Percentiles rank a stretch among this genome's conserved stretches.
Conservation (phyloP, 2,888 invertebrate species). For the Hetaerina titia region DNA sequence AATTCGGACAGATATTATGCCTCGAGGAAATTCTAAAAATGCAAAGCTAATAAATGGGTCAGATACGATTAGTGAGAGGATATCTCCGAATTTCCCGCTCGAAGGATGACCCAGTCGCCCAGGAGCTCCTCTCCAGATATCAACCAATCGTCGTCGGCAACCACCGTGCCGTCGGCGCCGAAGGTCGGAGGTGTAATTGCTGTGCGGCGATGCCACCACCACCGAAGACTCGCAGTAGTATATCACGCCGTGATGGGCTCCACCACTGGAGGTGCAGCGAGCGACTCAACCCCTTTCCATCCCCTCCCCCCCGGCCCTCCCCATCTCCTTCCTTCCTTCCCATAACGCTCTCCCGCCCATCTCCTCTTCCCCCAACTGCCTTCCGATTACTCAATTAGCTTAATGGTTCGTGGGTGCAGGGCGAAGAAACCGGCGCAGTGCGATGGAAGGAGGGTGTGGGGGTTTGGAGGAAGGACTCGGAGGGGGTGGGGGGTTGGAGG, state of each 20-base stretch:
- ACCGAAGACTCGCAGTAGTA: neutral
- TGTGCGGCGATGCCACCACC: neutral
- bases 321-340: neutral
- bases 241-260: constrained; percentile 24
- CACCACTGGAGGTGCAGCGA: neutral
- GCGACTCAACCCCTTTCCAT: neutral
- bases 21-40: no score
- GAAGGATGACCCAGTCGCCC: neutral
- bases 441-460: neutral
- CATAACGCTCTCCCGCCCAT: neutral
- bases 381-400: constrained; percentile 56
- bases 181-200: neutral
- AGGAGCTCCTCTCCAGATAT: neutral
- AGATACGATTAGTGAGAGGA: no score
- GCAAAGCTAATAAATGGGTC: no score
- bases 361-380: neutral
- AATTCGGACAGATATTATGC: no score
- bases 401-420: constrained; percentile 48
- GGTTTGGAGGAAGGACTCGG: neutral
- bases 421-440: neutral
- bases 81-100: neutral
- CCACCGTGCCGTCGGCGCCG: neutral
- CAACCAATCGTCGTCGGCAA: neutral
- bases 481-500: neutral
- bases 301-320: neutral